These are phyloP conservation scores for Oceanodroma tethys DNA, from an alignment of 2,113 vertebrate genomes.

Conservation along the genomic window DNA sequence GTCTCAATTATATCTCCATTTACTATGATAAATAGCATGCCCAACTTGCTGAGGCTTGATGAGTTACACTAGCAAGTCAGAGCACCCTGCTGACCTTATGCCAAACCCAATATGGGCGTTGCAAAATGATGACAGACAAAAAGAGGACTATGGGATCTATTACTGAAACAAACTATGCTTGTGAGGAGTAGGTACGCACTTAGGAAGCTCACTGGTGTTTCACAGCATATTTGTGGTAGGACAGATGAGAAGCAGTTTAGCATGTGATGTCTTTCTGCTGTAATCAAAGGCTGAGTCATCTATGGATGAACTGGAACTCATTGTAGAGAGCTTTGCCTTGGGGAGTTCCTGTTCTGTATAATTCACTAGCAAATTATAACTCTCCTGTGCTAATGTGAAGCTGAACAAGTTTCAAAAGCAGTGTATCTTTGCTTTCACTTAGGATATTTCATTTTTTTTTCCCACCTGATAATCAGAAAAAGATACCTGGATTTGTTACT, in stretches of 20 bases:
- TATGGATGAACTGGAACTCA: not conserved
- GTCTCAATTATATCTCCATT: not conserved
- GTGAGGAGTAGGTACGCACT: not conserved
- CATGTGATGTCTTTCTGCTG: not conserved
- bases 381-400: not conserved
- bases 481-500: not conserved
- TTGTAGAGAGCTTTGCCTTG: not conserved
- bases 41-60: not conserved
- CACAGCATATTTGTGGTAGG: not conserved
- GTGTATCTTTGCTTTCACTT: not conserved
- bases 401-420: not conserved
- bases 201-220: not conserved
- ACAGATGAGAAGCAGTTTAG: not conserved
- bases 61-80: not conserved
- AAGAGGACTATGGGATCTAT: not conserved
- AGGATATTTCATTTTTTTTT: not conserved
- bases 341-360: not conserved
- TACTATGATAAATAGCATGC: not conserved
- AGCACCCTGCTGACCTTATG: not conserved
- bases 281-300: not conserved
- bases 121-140: not conserved
- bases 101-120: accelerated
- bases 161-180: not conserved
- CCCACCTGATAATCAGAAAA: not conserved
- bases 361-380: not conserved